Evolutionary conservation across 2,888 invertebrate species (phyloP).

Genomic region (Dastarcus helophoroides): DNA sequence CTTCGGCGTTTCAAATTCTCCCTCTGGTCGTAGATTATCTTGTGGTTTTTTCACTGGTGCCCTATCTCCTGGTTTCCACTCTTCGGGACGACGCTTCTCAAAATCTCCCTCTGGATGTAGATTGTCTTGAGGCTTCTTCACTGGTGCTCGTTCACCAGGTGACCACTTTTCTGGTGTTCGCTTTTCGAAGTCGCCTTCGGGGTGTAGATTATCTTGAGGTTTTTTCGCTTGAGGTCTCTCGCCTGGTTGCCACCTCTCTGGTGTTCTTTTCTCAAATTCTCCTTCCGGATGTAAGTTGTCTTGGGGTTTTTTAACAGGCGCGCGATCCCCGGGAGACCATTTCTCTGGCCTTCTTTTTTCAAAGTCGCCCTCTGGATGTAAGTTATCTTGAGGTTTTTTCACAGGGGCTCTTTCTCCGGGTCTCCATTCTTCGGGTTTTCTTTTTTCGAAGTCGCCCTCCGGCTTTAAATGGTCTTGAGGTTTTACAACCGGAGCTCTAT

Average conservation of each 20-base stretch:
- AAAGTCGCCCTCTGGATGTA: conserved; percentile 35
- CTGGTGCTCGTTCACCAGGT: conserved; percentile 36
- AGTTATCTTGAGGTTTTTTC: conserved; percentile 34
- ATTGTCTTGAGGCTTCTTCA: conserved; percentile 36
- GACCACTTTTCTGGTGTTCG: conserved; percentile 34
- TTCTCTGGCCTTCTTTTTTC: conserved; percentile 24
- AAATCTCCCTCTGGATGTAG: conserved; percentile 43
- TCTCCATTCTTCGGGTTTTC: conserved; percentile 36
- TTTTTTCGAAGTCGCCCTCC: conserved; percentile 38
- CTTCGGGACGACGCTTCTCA: conserved; percentile 26
- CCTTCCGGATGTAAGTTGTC: conserved; percentile 42
- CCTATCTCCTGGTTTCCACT: conserved; percentile 37
- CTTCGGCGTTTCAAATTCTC: conserved; percentile 37
- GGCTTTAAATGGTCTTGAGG: conserved; percentile 37
- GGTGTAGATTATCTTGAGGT: conserved; percentile 50
- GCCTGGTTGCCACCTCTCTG: conserved; percentile 40
- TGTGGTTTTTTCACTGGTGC: conserved; percentile 33
- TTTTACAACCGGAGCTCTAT: conserved; percentile 31
- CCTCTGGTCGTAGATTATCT: conserved; percentile 41
- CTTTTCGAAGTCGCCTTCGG: conserved; percentile 49
- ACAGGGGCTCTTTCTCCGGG: conserved; percentile 36
- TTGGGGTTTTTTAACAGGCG: conserved; percentile 40
- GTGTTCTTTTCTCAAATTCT: conserved; percentile 39
- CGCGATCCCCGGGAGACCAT: conserved; percentile 39
- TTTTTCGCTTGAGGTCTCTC: conserved; percentile 42